These are phyloP conservation scores for Chrysochloris asiatica DNA, from an alignment of 2,113 vertebrate species.

Conservation along the genomic window DNA sequence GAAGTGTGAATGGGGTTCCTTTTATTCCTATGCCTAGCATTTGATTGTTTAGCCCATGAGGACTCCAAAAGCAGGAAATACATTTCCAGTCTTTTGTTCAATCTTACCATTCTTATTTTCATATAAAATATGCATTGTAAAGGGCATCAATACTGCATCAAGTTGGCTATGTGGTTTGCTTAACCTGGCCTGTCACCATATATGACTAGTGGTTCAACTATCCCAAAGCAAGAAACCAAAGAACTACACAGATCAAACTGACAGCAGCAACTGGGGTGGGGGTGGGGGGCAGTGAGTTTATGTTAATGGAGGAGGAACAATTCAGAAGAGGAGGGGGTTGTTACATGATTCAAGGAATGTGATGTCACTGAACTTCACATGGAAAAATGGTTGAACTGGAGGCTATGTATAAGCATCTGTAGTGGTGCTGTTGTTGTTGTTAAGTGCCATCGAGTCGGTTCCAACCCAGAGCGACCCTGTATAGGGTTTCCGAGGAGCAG, in stretches of 20 bases:
- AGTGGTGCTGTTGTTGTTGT: too few species aligned
- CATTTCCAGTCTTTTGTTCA: slow-evolving; percentile 26
- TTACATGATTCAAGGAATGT: background rate
- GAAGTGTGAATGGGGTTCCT: background rate
- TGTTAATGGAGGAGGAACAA: too few species aligned
- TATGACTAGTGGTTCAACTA: background rate
- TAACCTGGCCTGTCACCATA: background rate
- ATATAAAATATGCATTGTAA: slow-evolving; percentile 25
- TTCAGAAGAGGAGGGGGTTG: background rate
- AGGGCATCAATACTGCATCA: slow-evolving; percentile 9
- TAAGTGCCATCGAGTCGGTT: too few species aligned
- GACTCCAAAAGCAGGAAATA: slow-evolving; percentile 17
- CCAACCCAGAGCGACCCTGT: too few species aligned
- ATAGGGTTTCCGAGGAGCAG: slow-evolving; percentile 16
- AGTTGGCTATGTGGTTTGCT: background rate
- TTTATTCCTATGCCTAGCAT: background rate
- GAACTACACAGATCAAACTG: background rate
- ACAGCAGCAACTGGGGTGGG: background rate
- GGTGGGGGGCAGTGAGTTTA: too few species aligned
- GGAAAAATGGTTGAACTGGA: background rate
- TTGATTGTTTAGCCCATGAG: slow-evolving; percentile 25
- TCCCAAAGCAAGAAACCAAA: slow-evolving; percentile 4
- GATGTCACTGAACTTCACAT: background rate
- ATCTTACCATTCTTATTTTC: slow-evolving; percentile 38
- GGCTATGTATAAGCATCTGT: background rate